Base-by-base conservation (phyloP, 2,113 vertebrate species). In the Sylvia atricapilla region DNA sequence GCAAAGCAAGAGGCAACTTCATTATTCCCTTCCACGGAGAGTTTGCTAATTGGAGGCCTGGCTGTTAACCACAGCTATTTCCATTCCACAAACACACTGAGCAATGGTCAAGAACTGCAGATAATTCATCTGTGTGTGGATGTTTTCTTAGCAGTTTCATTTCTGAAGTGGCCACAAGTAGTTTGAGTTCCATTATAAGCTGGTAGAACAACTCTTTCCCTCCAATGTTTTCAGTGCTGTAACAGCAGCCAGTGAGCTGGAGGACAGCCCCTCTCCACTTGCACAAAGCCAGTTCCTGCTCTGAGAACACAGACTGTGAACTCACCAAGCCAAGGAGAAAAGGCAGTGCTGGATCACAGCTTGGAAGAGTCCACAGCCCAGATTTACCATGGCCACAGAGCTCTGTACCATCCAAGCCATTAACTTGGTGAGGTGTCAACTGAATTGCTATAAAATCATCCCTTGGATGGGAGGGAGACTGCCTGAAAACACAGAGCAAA, bases 1-100 rank as follows among this genome's bases (percentile, higher is more conserved):
- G 97, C 70, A 98, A 98, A 97, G 98, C 81, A 98, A 97, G 96
- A 96, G 73, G 85, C 35, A 72, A 74, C 81, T 85, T 81, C 84
- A 84, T 98, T 89, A 98, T 56, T 97, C 74, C 43, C 58, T 79
- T 59, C 63, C 67, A 43, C 2, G 9, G 50, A 94, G 35, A 92
- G 15, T 62, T 84, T 49, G 76, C 47, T 66, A 64, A 63, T 8
- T 50, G n/a, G 46, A 94, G 83, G 87, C 20, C 31, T 58, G 46
- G 20, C 63, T 72, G 72, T 21, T 53, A 81, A 55, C 8, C 28
- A 44, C 52, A 80, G 49, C 60, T 43, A 67, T 30, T 86, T 90
- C 86, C 43, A 81, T 55, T 67, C 63, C 60, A 63, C 59, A 86
- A 58, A 59, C 0, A 2, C 73, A 49, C 52, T 25, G 35, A 90